Percentiles rank a stretch among this genome's conserved stretches.
Conservation (phyloP, 2,113 vertebrate genomes). For the Artemisiospiza belli region DNA sequence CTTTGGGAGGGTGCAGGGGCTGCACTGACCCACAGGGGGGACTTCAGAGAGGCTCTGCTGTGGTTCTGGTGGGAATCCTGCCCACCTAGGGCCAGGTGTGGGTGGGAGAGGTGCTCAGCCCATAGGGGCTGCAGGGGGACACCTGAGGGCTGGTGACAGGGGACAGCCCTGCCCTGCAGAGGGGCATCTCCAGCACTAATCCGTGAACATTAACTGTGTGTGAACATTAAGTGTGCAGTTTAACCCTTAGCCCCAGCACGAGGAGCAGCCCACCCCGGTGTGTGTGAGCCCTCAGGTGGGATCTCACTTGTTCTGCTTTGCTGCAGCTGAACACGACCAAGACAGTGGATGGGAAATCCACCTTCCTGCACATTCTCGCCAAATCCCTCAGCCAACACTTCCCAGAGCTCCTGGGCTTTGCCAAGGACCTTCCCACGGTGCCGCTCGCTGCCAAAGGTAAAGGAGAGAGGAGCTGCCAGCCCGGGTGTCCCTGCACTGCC, state of each 20-base stretch:
- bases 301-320: neutral
- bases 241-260: neutral
- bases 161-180: neutral
- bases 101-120: neutral
- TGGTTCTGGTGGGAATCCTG: neutral
- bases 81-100: rapidly evolving
- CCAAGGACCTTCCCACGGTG: conserved; percentile 93
- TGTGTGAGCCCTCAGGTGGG: neutral
- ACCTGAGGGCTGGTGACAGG: neutral
- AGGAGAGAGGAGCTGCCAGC: neutral
- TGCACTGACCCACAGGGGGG: rapidly evolving
- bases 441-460: conserved; percentile 96
- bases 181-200: neutral
- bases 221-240: neutral
- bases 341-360: conserved; percentile 96
- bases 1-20: neutral
- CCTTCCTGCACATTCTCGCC: conserved; percentile 97
- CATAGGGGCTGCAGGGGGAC: neutral
- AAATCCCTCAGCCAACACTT: conserved; percentile 98
- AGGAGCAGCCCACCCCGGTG: rapidly evolving
- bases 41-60: neutral
- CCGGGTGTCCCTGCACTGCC: rapidly evolving
- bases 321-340: conserved; percentile 94
- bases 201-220: neutral
- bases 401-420: conserved; percentile 93